A percentile compares a stretch with the other conserved stretches of the same genome.
Conservation (phyloP, 2,888 invertebrate genomes). For the Autographa pulchrina region DNA sequence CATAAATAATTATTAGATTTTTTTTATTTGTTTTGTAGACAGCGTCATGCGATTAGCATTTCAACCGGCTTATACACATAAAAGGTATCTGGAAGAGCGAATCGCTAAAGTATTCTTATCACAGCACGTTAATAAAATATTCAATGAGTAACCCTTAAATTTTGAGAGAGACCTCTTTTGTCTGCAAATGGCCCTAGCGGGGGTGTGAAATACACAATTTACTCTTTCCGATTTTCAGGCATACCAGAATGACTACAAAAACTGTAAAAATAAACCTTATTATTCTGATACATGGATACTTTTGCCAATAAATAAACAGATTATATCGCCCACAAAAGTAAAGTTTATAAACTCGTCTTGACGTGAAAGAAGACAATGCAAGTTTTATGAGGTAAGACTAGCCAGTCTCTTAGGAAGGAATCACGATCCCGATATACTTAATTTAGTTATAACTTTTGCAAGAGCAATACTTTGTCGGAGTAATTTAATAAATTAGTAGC, state of each 20-base stretch:
- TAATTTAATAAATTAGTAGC: conserved; percentile 55
- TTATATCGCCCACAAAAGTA: conserved; percentile 46
- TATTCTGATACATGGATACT: conserved; percentile 38
- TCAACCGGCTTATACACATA: conserved; percentile 68
- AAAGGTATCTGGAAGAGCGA: conserved; percentile 67
- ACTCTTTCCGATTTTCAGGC: conserved; percentile 18
- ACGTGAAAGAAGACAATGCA: conserved; percentile 69
- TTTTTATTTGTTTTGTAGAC: conserved; percentile 54
- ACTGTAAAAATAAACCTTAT: conserved; percentile 20
- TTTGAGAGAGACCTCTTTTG: conserved; percentile 60
- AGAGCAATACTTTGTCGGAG: conserved; percentile 58
- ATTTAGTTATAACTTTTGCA: conserved; percentile 60
- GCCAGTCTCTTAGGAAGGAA: conserved; percentile 53
- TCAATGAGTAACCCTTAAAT: conserved; percentile 68
- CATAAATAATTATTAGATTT: conserved; percentile 41
- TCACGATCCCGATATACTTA: conserved; percentile 53
- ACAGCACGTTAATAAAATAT: conserved; percentile 75
- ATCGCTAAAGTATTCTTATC: conserved; percentile 74
- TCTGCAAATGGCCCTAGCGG: conserved; percentile 18
- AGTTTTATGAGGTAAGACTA: conserved; percentile 70
- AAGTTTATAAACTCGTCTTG: conserved; percentile 72
- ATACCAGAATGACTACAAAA: background rate
- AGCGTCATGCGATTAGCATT: conserved; percentile 67
- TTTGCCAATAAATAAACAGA: conserved; percentile 39
- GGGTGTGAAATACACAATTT: conserved; percentile 26